Evolutionary conservation across 2,797 vertebrate species (phyloP).

Genomic region (Sebastes wilsoni): DNA sequence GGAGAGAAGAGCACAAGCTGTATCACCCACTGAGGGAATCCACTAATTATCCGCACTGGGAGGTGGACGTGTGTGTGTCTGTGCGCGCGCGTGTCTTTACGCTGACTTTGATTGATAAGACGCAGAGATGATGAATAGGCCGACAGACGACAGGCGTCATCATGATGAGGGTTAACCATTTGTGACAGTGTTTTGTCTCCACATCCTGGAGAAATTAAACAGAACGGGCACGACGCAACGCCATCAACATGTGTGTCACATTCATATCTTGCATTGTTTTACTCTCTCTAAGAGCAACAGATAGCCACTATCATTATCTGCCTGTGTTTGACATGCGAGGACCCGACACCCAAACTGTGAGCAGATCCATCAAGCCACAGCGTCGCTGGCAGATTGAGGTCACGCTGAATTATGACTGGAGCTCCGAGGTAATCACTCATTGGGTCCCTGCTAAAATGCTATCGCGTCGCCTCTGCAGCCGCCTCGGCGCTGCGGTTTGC

Average conservation of each 20-base stretch:
- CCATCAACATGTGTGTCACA: slow-evolving; percentile 12
- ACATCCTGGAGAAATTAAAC: slow-evolving; percentile 25
- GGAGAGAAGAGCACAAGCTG: slow-evolving; percentile 50
- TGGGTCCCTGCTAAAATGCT: slow-evolving; percentile 75
- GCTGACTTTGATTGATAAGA: slow-evolving; percentile 70
- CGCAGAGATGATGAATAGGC: slow-evolving; percentile 55
- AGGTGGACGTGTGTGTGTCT: slow-evolving; percentile 35
- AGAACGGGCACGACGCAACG: not conserved
- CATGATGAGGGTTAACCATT: slow-evolving; percentile 59
- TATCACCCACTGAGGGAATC: slow-evolving; percentile 70
- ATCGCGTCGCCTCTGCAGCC: slow-evolving; percentile 52
- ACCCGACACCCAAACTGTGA: slow-evolving; percentile 75
- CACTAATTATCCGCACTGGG: slow-evolving; percentile 78
- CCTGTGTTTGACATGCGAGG: slow-evolving; percentile 77
- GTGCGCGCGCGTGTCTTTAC: not conserved
- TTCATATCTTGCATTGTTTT: slow-evolving; percentile 46
- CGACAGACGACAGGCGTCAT: slow-evolving; percentile 42
- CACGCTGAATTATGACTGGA: slow-evolving; percentile 86
- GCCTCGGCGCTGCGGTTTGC: slow-evolving; percentile 57
- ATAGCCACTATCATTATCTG: slow-evolving; percentile 74
- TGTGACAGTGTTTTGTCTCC: slow-evolving; percentile 63
- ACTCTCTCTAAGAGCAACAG: slow-evolving; percentile 64
- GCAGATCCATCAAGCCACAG: slow-evolving; percentile 81
- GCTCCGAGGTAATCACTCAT: slow-evolving; percentile 85
- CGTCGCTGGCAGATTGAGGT: slow-evolving; percentile 86